A percentile compares a stretch with the other conserved stretches of the same genome.
Conservation (phyloP, 1,140 invertebrate species). For the Araneus ventricosus region DNA sequence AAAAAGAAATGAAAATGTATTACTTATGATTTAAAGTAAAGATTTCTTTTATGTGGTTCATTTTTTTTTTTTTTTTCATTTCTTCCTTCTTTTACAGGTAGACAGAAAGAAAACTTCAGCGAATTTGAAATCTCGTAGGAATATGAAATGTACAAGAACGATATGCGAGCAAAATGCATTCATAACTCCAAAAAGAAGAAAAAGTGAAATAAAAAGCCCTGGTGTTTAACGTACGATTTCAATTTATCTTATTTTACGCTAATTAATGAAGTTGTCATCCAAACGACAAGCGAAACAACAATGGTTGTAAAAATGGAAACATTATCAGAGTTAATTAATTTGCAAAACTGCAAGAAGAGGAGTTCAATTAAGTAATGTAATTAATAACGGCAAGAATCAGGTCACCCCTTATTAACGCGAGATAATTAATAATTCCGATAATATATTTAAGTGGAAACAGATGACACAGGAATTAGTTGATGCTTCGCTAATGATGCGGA, state of each 20-base stretch:
- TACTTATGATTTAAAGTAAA: too few species aligned
- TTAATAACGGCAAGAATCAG: conserved; percentile 68
- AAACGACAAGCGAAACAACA: conserved; percentile 32
- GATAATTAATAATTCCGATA: conserved; percentile 71
- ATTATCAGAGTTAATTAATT: conserved; percentile 67
- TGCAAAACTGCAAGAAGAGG: conserved; percentile 58
- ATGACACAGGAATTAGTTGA: conserved; percentile 32
- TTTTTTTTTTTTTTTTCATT: too few species aligned
- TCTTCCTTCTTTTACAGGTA: neutral
- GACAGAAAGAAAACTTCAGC: neutral
- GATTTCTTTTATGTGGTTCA: too few species aligned
- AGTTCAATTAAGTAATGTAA: conserved; percentile 71
- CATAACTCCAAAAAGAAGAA: neutral
- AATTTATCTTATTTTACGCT: conserved; percentile 66
- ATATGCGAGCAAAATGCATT: neutral
- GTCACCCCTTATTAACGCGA: conserved; percentile 51
- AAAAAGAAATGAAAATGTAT: too few species aligned
- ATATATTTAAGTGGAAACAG: conserved; percentile 63
- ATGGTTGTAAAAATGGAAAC: conserved; percentile 52
- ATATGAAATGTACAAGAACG: neutral
- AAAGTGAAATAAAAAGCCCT: neutral
- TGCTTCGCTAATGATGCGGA: conserved; percentile 20
- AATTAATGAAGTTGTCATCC: conserved; percentile 69
- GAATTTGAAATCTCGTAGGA: neutral
- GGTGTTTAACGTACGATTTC: neutral